These are phyloP conservation scores for Sitta europaea DNA, from an alignment of 2,113 vertebrate genomes.

Conservation along the genomic window DNA sequence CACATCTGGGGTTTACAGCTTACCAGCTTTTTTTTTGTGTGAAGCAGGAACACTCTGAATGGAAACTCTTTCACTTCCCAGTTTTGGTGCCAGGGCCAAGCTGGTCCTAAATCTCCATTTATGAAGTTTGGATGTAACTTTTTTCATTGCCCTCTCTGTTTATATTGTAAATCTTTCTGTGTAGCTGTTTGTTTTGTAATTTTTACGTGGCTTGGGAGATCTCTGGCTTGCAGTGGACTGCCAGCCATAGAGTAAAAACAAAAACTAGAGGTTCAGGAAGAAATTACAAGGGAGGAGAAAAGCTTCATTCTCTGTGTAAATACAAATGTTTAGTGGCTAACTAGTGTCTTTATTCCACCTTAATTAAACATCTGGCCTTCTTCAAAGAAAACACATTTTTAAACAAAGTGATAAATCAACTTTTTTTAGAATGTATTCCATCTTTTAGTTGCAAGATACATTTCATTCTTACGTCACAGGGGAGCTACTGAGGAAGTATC, in stretches of 20 bases:
- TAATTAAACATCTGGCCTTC: background rate
- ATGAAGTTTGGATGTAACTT: background rate
- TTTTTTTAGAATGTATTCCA: background rate
- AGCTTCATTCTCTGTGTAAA: background rate
- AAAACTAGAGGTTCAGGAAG: background rate
- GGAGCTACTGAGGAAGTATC: background rate
- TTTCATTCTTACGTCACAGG: background rate
- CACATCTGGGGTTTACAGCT: background rate
- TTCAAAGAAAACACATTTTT: background rate
- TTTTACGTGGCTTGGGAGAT: background rate
- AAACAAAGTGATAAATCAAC: background rate
- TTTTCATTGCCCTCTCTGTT: background rate
- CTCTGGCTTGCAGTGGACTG: background rate
- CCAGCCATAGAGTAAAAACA: background rate
- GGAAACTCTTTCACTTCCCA: background rate
- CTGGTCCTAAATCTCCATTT: background rate
- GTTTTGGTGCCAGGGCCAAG: background rate
- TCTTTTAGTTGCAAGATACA: fast-evolving
- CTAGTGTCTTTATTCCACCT: background rate
- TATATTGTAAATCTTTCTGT: background rate
- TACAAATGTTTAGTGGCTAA: background rate
- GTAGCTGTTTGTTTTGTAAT: background rate
- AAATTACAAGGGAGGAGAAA: background rate
- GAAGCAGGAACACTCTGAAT: background rate
- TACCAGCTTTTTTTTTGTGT: background rate